Base-by-base conservation (phyloP, 2,797 vertebrate genomes). In the Pseudomugil gertrudae region DNA sequence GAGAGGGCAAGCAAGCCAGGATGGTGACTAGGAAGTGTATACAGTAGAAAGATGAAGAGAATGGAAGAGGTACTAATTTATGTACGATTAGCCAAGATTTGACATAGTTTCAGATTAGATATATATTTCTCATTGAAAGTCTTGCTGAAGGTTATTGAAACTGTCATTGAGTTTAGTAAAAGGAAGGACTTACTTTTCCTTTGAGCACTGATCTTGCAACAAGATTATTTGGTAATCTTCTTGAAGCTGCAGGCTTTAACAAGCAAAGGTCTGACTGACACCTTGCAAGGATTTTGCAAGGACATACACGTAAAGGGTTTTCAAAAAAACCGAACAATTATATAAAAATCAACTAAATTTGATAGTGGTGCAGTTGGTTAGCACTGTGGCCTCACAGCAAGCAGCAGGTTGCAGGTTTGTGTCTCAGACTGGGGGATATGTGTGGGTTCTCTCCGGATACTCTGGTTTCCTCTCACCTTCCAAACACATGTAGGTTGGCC, bases 1-100 rank as follows among this genome's bases (percentile, higher is more conserved):
- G 66, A 58, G 72, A 50, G 70, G 74, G 75, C 4, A 45, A 67
- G 56, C 74, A 70, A 53, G 48, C 75, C 71, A 57, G 80, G 78
- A 63, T 55, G 78, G 66, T 40, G 62, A 57, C 33, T 69, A 53
- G 74, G 66, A 60, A 56, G 62, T 57, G 69, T 63, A n/a, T 43
- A 43, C 40, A 43, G 40, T 43, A n/a, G 40, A 2, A 43, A 15
- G 57, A 68, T 58, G 55, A 61, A 66, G 65, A 35, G 69, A 79
- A 70, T 69, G 61, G 79, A 19, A 77, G 61, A 57, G 71, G 70
- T 66, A 69, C 48, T 26, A 51, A 68, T 56, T 69, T 24, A 9
- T 68, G 63, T 60, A 32, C 52, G 60, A 63, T 72, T 38, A 30
- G 40, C 38, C 54, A 62, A 53, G 57, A 75, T 52, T 58, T 68